Conservation (phyloP, 2,888 invertebrate species). For the Oscheius myriophilus region DNA sequence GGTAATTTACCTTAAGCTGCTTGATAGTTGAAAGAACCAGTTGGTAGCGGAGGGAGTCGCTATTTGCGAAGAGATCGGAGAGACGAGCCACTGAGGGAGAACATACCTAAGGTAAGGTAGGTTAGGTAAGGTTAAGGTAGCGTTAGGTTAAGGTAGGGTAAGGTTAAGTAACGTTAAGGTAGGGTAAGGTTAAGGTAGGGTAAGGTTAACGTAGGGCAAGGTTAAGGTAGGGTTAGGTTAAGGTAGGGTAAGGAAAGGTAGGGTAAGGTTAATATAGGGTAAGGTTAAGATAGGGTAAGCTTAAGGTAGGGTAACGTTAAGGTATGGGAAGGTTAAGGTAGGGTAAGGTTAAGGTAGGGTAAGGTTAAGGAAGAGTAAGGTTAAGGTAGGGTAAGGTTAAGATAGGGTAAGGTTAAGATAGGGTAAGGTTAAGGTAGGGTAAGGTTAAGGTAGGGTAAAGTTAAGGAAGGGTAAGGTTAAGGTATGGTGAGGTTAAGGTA, state of each 20-base stretch:
- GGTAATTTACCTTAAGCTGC: conserved; percentile 48
- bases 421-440: neutral
- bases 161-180: too few relatives aligned
- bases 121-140: neutral
- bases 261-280: too few relatives aligned
- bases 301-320: too few relatives aligned
- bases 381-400: too few relatives aligned
- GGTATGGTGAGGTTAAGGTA: neutral
- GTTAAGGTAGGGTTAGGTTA: too few relatives aligned
- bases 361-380: neutral
- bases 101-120: conserved; percentile 50
- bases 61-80: conserved; percentile 57
- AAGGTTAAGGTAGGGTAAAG: too few relatives aligned
- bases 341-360: neutral
- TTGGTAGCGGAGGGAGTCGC: conserved; percentile 63
- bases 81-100: conserved; percentile 61
- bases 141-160: too few relatives aligned
- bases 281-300: neutral
- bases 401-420: conserved; percentile 29
- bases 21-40: conserved; percentile 66
- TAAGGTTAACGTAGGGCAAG: neutral
- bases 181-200: conserved; percentile 31
- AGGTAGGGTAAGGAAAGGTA: too few relatives aligned
- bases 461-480: conserved; percentile 9
- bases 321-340: conserved; percentile 23